A percentile compares a stretch with the other conserved stretches of the same genome.
phyloP scores from a whole-genome alignment of 2,797 vertebrate genomes.

The Lycodopsis pacificus region DNA sequence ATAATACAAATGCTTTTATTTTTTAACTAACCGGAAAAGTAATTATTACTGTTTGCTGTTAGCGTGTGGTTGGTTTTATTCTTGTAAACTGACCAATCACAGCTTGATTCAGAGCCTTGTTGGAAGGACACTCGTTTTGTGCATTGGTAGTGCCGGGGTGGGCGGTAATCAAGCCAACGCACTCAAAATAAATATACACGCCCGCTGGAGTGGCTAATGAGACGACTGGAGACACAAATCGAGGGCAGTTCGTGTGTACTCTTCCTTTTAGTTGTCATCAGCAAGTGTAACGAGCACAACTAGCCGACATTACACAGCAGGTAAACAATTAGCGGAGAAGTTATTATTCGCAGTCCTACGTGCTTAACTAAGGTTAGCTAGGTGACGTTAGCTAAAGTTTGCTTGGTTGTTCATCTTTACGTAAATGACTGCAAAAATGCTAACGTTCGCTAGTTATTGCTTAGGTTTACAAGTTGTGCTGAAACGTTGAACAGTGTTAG shows the following conservation, averaged over 20 bases:
- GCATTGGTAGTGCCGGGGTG: fast-evolving
- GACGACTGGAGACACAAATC: slow-evolving; percentile 35
- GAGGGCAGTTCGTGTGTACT: slow-evolving; percentile 21
- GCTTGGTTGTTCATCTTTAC: background rate
- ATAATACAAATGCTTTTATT: slow-evolving; percentile 41
- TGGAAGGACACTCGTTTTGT: slow-evolving; percentile 31
- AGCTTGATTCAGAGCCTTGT: background rate
- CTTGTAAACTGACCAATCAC: slow-evolving; percentile 59
- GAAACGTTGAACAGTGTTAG: background rate
- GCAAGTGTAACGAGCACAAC: slow-evolving; percentile 31
- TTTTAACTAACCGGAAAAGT: slow-evolving; percentile 33
- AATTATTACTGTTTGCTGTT: background rate
- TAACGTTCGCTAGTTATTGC: slow-evolving; percentile 54
- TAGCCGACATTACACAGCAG: background rate
- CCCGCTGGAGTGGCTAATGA: background rate
- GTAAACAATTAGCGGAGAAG: background rate
- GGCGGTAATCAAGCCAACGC: slow-evolving; percentile 20
- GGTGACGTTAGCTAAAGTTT: slow-evolving; percentile 6
- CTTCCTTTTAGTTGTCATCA: slow-evolving; percentile 64
- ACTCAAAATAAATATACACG: fast-evolving
- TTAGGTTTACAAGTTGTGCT: slow-evolving; percentile 5
- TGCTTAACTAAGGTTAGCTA: slow-evolving; percentile 14
- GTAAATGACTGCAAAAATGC: slow-evolving; percentile 19
- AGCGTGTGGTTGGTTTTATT: background rate
- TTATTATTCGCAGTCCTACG: background rate